Conservation (phyloP, 2,888 invertebrate genomes). For the Drosophila meridionalis region DNA sequence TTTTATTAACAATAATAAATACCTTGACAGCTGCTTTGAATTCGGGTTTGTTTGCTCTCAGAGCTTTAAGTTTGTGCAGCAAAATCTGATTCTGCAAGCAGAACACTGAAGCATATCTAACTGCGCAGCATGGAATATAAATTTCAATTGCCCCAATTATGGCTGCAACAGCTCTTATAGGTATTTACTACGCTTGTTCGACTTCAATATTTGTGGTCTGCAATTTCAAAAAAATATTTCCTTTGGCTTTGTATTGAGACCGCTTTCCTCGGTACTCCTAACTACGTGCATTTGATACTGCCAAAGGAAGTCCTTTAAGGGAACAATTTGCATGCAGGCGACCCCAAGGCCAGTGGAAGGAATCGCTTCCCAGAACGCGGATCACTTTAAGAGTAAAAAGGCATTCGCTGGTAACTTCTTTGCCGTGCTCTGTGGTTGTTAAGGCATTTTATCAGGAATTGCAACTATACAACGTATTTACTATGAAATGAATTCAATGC, state of each 20-base stretch:
- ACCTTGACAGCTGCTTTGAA: background rate
- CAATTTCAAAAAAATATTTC: background rate
- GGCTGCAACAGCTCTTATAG: no score
- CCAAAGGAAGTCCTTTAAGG: no score
- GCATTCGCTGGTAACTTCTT: background rate
- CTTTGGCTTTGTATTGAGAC: background rate
- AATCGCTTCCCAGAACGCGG: background rate
- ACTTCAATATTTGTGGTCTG: background rate
- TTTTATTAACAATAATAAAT: background rate
- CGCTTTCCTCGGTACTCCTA: background rate
- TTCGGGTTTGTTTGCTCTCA: background rate
- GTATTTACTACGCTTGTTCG: background rate
- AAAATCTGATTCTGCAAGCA: background rate
- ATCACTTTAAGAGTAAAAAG: constrained; percentile 17
- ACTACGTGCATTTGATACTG: background rate
- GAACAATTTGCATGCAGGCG: constrained; percentile 9
- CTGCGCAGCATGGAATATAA: background rate
- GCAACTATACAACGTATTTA: constrained; percentile 22
- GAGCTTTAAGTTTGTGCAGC: background rate
- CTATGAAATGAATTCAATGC: constrained; percentile 40
- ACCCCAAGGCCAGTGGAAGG: no score
- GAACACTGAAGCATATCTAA: background rate
- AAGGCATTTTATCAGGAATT: background rate
- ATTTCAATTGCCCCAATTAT: background rate
- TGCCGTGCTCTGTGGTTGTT: background rate